phyloP scores from a whole-genome alignment of 1,140 invertebrate species.

The Orchestia grillus region DNA sequence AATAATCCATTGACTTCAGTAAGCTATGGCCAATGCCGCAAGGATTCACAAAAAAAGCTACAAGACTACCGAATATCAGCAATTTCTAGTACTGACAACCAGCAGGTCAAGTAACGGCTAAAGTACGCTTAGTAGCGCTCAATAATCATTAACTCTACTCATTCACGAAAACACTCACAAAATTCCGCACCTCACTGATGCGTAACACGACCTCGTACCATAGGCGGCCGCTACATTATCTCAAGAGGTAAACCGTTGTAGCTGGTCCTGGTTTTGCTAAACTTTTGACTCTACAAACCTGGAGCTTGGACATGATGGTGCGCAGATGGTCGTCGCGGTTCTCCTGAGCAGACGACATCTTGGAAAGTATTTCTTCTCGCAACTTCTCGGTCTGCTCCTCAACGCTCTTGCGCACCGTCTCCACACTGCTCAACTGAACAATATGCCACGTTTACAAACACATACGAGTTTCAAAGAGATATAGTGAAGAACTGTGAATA shows the following conservation, averaged over 20 bases:
- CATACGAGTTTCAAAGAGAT: not conserved
- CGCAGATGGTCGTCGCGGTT: constrained; percentile 90
- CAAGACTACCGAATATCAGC: no score
- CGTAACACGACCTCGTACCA: not conserved
- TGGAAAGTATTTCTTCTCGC: constrained; percentile 87
- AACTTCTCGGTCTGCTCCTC: constrained; percentile 88
- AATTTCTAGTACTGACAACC: no score
- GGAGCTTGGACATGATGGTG: constrained; percentile 88
- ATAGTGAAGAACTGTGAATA: not conserved
- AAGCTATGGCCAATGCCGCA: no score
- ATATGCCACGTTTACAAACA: not conserved
- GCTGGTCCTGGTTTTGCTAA: not conserved
- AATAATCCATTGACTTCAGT: no score
- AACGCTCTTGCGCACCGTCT: constrained; percentile 84
- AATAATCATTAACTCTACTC: no score
- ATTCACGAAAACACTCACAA: no score
- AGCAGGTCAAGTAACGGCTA: no score
- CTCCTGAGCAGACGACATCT: constrained; percentile 89
- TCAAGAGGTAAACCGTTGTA: not conserved
- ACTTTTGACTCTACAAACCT: constrained; percentile 73
- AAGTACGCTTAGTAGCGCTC: no score
- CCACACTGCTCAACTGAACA: constrained; percentile 74
- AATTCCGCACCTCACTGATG: not conserved
- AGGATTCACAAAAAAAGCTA: no score
- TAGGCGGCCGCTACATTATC: not conserved